These are phyloP conservation scores for Lacanobia wlatinum DNA, from an alignment of 2,888 invertebrate species.

Conservation along the genomic window DNA sequence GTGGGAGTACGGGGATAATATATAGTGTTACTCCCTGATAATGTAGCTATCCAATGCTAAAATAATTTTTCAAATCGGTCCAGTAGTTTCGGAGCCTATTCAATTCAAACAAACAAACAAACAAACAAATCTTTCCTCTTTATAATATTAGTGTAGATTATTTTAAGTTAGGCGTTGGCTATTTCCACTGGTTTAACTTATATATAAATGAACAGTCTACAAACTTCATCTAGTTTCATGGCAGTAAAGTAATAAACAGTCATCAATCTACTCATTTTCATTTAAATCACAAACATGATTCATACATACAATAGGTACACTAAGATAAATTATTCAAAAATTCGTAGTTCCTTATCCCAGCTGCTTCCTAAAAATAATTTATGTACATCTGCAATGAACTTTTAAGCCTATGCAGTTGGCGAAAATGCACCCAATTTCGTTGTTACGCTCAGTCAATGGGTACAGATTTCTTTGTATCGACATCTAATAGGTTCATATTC, in stretches of 20 bases:
- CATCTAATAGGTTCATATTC: neutral
- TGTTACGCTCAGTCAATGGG: neutral
- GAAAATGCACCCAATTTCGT: neutral
- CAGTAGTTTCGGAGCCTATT: no score
- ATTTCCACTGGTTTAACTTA: no score
- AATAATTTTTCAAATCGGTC: no score
- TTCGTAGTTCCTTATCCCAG: neutral
- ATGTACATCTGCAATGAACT: constrained; percentile 4
- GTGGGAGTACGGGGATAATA: no score
- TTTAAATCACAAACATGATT: neutral
- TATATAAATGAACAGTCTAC: neutral
- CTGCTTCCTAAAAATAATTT: constrained; percentile 9
- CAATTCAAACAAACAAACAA: no score
- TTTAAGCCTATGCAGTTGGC: neutral
- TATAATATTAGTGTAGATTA: no score
- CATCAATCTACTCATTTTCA: neutral
- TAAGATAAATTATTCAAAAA: constrained; percentile 7
- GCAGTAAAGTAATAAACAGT: neutral
- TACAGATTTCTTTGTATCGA: neutral
- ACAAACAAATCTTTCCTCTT: no score
- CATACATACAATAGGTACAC: neutral
- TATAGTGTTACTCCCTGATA: no score
- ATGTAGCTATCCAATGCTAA: no score
- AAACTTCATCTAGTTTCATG: constrained; percentile 5
- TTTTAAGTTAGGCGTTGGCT: neutral